Evolutionary conservation across 1,140 invertebrate species (phyloP).

Genomic region (Fopius arisanus): DNA sequence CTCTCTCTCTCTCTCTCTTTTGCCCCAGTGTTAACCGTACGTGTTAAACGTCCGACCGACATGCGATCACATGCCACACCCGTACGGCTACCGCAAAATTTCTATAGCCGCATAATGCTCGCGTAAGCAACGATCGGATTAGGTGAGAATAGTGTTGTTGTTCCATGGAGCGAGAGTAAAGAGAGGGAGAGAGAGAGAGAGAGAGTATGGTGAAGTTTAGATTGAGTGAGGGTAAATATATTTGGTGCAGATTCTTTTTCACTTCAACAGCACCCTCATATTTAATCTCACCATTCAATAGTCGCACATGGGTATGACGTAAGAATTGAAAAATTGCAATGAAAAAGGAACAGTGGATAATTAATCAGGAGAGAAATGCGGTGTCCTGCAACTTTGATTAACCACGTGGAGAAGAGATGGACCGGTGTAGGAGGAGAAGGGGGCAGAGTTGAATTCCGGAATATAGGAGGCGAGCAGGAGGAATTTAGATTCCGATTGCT

Average conservation of each 20-base stretch:
- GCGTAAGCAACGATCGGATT: conserved; percentile 40
- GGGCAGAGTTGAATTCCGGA: conserved; percentile 22
- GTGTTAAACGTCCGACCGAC: conserved; percentile 44
- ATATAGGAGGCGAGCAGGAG: conserved; percentile 29
- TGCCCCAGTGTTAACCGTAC: conserved; percentile 28
- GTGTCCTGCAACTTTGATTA: neutral
- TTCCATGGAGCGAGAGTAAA: neutral
- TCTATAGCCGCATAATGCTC: conserved; percentile 46
- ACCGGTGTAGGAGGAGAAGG: conserved; percentile 17
- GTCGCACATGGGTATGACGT: neutral
- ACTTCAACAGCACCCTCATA: too few relatives aligned
- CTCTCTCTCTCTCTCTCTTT: conserved; percentile 9
- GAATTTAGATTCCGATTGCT: conserved; percentile 39
- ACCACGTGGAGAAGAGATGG: neutral
- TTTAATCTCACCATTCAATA: too few relatives aligned
- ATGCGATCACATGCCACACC: conserved; percentile 43
- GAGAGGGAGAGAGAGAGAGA: neutral
- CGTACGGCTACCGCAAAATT: conserved; percentile 45
- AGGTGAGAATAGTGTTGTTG: conserved; percentile 21
- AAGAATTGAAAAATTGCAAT: neutral
- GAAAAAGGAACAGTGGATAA: neutral
- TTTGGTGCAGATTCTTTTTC: too few relatives aligned
- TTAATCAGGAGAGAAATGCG: neutral
- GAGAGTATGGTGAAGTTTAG: neutral
- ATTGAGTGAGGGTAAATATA: neutral